Evolutionary conservation across 2,888 invertebrate genomes (phyloP).

Genomic region (Morpho achilles): DNA sequence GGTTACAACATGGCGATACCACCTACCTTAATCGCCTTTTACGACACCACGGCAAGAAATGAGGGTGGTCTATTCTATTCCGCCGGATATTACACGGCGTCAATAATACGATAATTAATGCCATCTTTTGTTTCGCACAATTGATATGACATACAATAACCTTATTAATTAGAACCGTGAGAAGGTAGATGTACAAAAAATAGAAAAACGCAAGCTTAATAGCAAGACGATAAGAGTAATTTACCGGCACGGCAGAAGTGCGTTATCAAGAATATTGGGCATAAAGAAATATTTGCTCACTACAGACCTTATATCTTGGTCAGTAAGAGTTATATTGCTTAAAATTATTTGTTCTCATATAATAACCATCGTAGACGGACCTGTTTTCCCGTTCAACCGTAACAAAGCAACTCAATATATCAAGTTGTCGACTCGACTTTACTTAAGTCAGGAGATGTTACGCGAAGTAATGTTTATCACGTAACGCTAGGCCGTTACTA

Average conservation of each 20-base stretch:
- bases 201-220: slow-evolving; percentile 20
- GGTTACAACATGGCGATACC: too few species aligned
- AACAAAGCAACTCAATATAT: slow-evolving; percentile 70
- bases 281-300: slow-evolving; percentile 4
- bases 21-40: too few species aligned
- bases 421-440: slow-evolving; percentile 62
- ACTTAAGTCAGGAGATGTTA: slow-evolving; percentile 54
- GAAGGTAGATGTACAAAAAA: slow-evolving; percentile 7
- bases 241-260: slow-evolving; percentile 19
- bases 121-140: too few species aligned
- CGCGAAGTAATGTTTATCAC: slow-evolving; percentile 60
- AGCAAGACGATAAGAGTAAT: slow-evolving; percentile 25
- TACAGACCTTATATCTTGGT: neutral
- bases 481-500: slow-evolving; percentile 47
- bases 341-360: slow-evolving; percentile 7
- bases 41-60: too few species aligned
- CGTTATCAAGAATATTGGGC: slow-evolving; percentile 11
- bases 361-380: slow-evolving; percentile 31
- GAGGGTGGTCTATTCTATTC: too few species aligned
- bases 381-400: slow-evolving; percentile 62
- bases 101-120: too few species aligned
- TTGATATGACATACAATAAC: too few species aligned
- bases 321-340: slow-evolving; percentile 13
- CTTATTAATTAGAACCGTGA: slow-evolving; percentile 6
- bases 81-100: too few species aligned